Evolutionary conservation across 2,797 vertebrate species (phyloP), one percentile per base, ranked within the genome.

Genomic region (Merluccius polli): DNA sequence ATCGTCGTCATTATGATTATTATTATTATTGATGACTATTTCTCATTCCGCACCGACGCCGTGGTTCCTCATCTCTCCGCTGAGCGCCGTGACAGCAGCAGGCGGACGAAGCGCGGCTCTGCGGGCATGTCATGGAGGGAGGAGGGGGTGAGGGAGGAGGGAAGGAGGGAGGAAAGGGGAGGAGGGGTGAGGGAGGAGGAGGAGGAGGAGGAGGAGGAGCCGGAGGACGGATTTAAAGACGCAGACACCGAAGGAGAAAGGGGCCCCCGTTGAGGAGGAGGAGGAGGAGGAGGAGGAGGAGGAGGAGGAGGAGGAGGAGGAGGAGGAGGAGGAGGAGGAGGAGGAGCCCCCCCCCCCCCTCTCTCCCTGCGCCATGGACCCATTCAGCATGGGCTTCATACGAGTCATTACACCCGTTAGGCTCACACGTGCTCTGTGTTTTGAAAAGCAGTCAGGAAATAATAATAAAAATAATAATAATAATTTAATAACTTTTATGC

Each of bases 31-130:
- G 15, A 12, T 65, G 2, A 27, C 2, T 27, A 65, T 65, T 65
- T 65, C 59, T 65, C n/a, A 27, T 65, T 24, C 10, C 33, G n/a
- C 59, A 24, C 24, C 59, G 24, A 27, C n/a, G 52, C 24, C 12
- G 59, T 16, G 59, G 59, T 65, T 65, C 59, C 59, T 65, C 59
- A 65, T 65, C 59, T 38, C 36, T 65, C 52, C 21, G 13, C n/a
- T 65, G 59, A 65, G n/a, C 59, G 59, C 59, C 59, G 59, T 91
- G 89, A 87, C 87, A 90, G 86, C 73, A 82, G 59, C n/a, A n/a
- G n/a, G n/a, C 73, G 82, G 81, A 79, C 82, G 85, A 86, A 88
- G 90, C 86, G 87, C 90, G 87, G 86, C 84, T 90, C 87, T 85
- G 90, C 89, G 81, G 87, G 83, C 77, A 81, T 72, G 84, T 85